Evolutionary conservation across 2,888 invertebrate species (phyloP), one percentile per base, ranked within the genome.

Genomic region (Heliconius cydno): DNA sequence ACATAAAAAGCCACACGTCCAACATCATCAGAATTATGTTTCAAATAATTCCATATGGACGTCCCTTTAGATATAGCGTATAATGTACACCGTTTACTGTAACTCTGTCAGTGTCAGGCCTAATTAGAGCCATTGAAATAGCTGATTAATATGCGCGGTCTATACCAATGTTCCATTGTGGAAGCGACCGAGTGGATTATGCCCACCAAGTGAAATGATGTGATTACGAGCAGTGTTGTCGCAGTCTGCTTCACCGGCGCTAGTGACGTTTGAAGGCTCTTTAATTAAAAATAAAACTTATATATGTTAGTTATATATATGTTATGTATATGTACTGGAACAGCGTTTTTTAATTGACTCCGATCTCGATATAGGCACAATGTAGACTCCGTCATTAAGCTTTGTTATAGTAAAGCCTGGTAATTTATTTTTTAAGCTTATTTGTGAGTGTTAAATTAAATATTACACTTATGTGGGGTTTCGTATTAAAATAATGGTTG

Each of bases 111-210:
- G 90, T 92, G 93, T 92, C 93, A 93, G 92, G 85, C 85, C 89
- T 94, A 93, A 94, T 94, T 94, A 94, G 90, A 89, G 90, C 92
- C 90, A 93, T 94, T 94, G 91, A 92, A 91, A 92, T 92, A 90
- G 90, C 90, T 93, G 93, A 94, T 94, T 93, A 93, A 92, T 94
- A 94, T 92, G 92, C 92, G 91, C 89, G 90, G 89, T 90, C 88
- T 91, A 90, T 90, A 89, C 86, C 89, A 90, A 90, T 91, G 92
- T 88, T 90, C 91, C 86, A 90, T 91, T 92, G 90, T 91, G 90
- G 90, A 86, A 85, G 85, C 86, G 85, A 66, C 82, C 86, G 86
- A 83, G 86, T 90, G 89, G 90, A 91, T 91, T 90, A 92, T 92
- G 90, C 89, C 90, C 88, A 86, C 87, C 86, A 84, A 90, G 87